A percentile compares a stretch with the other conserved stretches of the same genome.
phyloP scores from a whole-genome alignment of 2,113 vertebrate genomes.

The Sylvietta virens region DNA sequence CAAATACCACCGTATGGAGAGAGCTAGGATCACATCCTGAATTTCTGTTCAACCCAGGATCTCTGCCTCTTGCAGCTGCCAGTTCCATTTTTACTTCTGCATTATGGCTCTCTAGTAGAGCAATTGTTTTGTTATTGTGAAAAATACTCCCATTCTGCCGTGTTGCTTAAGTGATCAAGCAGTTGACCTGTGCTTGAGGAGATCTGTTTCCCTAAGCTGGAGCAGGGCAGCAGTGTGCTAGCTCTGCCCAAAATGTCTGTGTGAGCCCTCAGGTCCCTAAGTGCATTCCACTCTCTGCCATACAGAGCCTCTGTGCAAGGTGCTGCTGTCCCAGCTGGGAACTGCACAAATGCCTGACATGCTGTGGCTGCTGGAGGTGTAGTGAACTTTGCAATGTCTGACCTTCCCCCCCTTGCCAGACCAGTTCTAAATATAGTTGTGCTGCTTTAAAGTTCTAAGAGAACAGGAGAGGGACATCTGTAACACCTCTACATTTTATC shows the following conservation, averaged over 20 bases:
- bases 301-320: neutral
- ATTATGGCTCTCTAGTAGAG: neutral
- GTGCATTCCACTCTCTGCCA: neutral
- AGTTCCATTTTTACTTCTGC: neutral
- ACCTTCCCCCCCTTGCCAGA: neutral
- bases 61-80: neutral
- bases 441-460: neutral
- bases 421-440: neutral
- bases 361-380: neutral
- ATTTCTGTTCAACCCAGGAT: neutral
- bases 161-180: neutral
- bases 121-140: neutral
- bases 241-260: neutral
- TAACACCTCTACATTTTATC: neutral
- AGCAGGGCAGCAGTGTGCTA: neutral
- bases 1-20: accelerated
- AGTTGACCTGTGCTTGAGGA: neutral
- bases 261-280: neutral
- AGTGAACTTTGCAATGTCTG: neutral
- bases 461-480: neutral
- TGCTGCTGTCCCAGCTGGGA: neutral
- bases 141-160: neutral
- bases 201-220: neutral
- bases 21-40: neutral
- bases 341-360: neutral